These are phyloP conservation scores for Alexandromys fortis DNA, from an alignment of 2,113 vertebrate genomes.

Conservation along the genomic window DNA sequence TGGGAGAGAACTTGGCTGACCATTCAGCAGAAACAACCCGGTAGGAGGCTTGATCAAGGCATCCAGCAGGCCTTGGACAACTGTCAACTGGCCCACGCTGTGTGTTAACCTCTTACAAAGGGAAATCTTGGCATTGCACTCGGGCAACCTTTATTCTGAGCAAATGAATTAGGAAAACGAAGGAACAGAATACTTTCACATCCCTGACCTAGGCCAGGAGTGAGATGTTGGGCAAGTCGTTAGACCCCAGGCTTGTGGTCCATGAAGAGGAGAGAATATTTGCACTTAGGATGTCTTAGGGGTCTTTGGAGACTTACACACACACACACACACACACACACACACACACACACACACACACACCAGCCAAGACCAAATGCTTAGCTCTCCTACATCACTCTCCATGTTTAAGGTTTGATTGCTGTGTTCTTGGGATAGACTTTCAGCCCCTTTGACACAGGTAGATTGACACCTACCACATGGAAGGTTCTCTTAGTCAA, in stretches of 20 bases:
- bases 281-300: neutral
- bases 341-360: neutral
- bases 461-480: neutral
- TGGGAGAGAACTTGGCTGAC: neutral
- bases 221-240: neutral
- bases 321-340: no score
- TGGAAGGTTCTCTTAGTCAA: neutral
- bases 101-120: neutral
- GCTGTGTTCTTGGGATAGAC: neutral
- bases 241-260: neutral
- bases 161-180: neutral
- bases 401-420: neutral
- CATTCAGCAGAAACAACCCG: neutral
- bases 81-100: neutral
- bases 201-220: no score
- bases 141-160: neutral
- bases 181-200: neutral
- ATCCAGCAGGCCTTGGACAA: neutral
- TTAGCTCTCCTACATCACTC: neutral
- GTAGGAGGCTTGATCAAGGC: neutral
- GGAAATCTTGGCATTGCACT: neutral
- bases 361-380: neutral
- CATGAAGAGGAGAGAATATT: neutral
- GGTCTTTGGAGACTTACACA: neutral
- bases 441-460: neutral